Evolutionary conservation across 2,797 vertebrate genomes (phyloP).

Genomic region (Urophycis tenuis): DNA sequence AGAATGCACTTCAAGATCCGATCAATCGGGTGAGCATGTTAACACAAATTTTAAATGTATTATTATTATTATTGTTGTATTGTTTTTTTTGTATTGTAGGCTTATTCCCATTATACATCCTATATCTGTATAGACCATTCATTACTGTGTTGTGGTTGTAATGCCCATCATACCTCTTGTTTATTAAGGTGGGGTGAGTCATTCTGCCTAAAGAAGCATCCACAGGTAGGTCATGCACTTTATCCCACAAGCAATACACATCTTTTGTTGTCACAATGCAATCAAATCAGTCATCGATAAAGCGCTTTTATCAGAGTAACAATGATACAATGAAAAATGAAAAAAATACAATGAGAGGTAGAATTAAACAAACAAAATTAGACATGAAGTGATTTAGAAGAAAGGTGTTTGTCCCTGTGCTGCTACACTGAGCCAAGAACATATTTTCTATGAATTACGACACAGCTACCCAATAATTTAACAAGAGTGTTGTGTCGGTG

Average conservation of each 20-base stretch:
- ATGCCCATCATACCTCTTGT: constrained; percentile 23
- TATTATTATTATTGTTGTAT: too few relatives aligned
- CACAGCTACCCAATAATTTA: not conserved
- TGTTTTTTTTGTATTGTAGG: not conserved
- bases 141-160: not conserved
- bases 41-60: too few relatives aligned
- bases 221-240: constrained; percentile 76
- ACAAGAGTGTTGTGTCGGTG: constrained; percentile 21
- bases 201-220: constrained; percentile 86
- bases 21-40: constrained; percentile 94
- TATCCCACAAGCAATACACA: not conserved
- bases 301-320: not conserved
- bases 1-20: constrained; percentile 81
- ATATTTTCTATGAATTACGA: not conserved
- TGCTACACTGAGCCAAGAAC: not conserved
- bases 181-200: constrained; percentile 88
- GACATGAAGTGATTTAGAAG: not conserved
- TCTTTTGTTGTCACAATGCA: not conserved
- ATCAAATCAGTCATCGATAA: too few relatives aligned
- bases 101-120: not conserved
- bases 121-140: not conserved
- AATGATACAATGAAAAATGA: not conserved
- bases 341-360: too few relatives aligned
- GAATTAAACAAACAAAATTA: not conserved
- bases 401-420: not conserved